These are phyloP conservation scores for Melitaea athalia DNA, from an alignment of 2,888 invertebrate species.

Conservation along the genomic window DNA sequence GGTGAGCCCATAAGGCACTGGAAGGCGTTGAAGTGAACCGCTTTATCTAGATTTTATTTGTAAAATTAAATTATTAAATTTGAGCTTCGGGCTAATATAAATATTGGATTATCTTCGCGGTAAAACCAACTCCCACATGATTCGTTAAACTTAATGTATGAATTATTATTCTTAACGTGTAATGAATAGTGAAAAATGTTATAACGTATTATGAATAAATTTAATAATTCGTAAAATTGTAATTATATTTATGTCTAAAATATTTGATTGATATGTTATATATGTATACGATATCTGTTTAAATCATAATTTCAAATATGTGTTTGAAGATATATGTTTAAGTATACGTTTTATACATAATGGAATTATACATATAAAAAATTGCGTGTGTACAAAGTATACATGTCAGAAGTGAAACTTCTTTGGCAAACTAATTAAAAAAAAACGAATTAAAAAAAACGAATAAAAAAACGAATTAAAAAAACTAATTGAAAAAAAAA, in stretches of 20 bases:
- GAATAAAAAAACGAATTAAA: too few relatives aligned
- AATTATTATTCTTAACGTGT: background rate
- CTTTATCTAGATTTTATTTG: slow-evolving; percentile 68
- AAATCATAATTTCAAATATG: too few relatives aligned
- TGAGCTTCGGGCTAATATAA: slow-evolving; percentile 55
- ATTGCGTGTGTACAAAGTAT: too few relatives aligned
- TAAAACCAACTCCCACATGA: slow-evolving; percentile 30
- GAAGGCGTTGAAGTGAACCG: slow-evolving; percentile 48
- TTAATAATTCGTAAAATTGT: background rate
- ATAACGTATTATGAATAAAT: background rate
- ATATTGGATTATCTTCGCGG: slow-evolving; percentile 39
- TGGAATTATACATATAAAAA: background rate
- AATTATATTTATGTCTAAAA: background rate
- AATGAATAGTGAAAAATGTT: background rate
- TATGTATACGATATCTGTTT: background rate
- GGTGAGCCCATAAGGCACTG: slow-evolving; percentile 58
- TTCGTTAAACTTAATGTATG: slow-evolving; percentile 25
- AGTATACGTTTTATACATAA: background rate
- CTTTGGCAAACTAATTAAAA: too few relatives aligned
- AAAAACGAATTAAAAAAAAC: too few relatives aligned
- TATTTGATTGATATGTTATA: too few relatives aligned
- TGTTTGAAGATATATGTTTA: too few relatives aligned
- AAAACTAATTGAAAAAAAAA: too few relatives aligned
- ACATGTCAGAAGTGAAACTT: too few relatives aligned
- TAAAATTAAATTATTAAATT: slow-evolving; percentile 71